Evolutionary conservation across 2,797 vertebrate species (phyloP), one percentile per base, ranked within the genome.

Genomic region (Danio jaintianensis): DNA sequence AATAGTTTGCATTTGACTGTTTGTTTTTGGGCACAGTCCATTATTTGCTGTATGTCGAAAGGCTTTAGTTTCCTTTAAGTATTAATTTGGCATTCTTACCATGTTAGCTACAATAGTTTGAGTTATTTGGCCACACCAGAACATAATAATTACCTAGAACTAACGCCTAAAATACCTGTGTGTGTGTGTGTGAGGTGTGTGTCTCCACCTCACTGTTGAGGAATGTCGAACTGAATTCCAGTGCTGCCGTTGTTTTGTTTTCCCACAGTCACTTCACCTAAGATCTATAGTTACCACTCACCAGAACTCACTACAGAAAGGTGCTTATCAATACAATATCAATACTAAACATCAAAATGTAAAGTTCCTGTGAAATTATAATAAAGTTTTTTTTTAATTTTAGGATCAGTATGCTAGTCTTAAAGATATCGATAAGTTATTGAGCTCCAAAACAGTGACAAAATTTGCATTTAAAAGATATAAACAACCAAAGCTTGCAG

Each of bases 141-240:
- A 53, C 68, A 64, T 72, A 55, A 80, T 66, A 64, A 80, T 80
- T 55, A 52, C 16, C 42, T 7, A 8, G 12, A 80, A 74, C 59
- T 73, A 73, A 80, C 69, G 52, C 69, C 69, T 80, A 7, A 80
- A 73, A 66, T 80, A 80, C 69, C 61, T 45, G 10, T 43, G 18
- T 42, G 50, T 76, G 53, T 75, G 22, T 12, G 12, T 42, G 55
- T n/a, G 56, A 82, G 76, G 82, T 78, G 82, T 83, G 61, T 61
- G 59, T 80, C 52, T 72, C 59, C 16, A 83, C 80, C 87, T 85
- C 70, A 84, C 52, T 38, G 64, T 50, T n/a, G 47, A 18, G 80
- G 84, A 85, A 85, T 86, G 83, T 69, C 16, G 76, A 82, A 40
- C 70, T 40, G 83, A 85, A 86, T 86, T 74, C 66, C 42, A 40